These are phyloP conservation scores for Cheilosia impressa DNA, from an alignment of 2,888 invertebrate species.

Conservation along the genomic window DNA sequence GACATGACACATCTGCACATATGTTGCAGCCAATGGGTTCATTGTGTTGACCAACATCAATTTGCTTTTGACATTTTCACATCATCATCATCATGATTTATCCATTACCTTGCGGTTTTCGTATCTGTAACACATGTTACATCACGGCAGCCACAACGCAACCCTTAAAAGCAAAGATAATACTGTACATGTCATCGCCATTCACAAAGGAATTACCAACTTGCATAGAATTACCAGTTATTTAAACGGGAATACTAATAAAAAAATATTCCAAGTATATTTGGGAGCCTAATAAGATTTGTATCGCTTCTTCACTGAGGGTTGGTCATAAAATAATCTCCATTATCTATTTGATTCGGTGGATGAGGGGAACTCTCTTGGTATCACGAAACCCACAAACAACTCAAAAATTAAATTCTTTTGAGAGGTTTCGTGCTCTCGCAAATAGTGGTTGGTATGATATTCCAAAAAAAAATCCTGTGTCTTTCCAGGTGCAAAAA, in stretches of 20 bases:
- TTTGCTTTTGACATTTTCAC: constrained; percentile 36
- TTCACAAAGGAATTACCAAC: too few species aligned
- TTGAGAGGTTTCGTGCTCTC: constrained; percentile 20
- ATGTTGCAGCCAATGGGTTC: constrained; percentile 31
- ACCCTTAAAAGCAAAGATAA: too few species aligned
- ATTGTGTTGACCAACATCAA: constrained; percentile 54
- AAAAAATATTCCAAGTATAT: too few species aligned
- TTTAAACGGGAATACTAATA: too few species aligned
- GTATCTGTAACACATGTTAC: constrained; percentile 38
- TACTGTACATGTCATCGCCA: too few species aligned
- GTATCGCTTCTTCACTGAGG: too few species aligned
- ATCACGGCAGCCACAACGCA: not conserved
- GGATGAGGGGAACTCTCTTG: too few species aligned
- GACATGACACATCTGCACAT: constrained; percentile 1
- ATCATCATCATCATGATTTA: constrained; percentile 53
- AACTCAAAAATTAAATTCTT: constrained; percentile 1
- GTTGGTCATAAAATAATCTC: too few species aligned
- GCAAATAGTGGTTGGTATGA: not conserved
- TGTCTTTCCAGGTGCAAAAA: not conserved
- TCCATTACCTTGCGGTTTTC: constrained; percentile 53
- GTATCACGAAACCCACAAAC: too few species aligned
- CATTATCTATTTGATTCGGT: too few species aligned
- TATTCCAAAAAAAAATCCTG: not conserved
- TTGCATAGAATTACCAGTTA: too few species aligned
- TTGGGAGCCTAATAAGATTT: too few species aligned